Evolutionary conservation across 2,888 invertebrate genomes (phyloP), one percentile per base, ranked within the genome.

Genomic region (Hipparchia semele): DNA sequence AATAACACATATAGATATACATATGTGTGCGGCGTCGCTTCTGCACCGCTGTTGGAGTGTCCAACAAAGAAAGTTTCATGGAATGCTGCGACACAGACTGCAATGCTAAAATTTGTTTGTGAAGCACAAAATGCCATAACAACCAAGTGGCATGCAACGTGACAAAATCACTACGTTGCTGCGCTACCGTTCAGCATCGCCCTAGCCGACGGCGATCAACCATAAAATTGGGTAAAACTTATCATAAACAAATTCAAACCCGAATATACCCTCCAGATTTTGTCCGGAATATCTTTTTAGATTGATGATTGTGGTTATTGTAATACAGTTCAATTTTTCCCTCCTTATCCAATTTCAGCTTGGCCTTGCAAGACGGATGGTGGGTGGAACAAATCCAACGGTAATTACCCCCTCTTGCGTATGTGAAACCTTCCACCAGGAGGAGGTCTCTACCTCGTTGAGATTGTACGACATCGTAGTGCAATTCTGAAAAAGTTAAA

Each of bases 301-400:
- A 78, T 3, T 76, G 71, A 71, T 87, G 87, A 10, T 64, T 78
- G 64, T 87, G 87, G 2, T 67, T 64, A n/a, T 79, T 80, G 33
- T 54, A 53, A 60, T 77, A 77, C n/a, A 71, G 64, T 6, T 72
- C 68, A 0, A 87, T 80, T 1, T 62, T 73, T 0, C 83, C 83
- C 3, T 74, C n/a, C 0, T 61, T n/a, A 67, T 81, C 76, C 13
- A 86, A 62, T 61, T 78, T 81, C 10, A 87, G 33, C 65, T 76
- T 82, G 7, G 81, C 80, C 65, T 79, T 83, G 70, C 86, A 85
- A 39, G 71, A 73, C 5, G 79, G 79, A 51, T 79, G 77, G 64
- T 79, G 80, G 0, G 80, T 83, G 0, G 89, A 88, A 70, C 89
- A 89, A 0, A 80, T 77, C 87, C 87, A 88, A 7, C 75, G 74